Evolutionary conservation across 2,797 vertebrate species (phyloP).

Genomic region (Brotula barbata): DNA sequence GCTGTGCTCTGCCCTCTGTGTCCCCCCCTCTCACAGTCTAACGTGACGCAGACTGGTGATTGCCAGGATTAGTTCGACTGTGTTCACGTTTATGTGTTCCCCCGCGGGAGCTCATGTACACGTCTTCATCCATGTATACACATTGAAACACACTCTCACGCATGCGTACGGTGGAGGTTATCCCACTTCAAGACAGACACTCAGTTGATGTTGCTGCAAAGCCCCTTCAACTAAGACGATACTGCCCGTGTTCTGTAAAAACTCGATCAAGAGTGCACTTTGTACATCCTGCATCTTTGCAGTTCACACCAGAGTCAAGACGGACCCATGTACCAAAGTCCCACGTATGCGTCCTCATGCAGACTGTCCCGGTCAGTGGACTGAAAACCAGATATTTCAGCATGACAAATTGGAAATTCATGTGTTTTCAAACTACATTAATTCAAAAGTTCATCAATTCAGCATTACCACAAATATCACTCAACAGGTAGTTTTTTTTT

Average conservation of each 20-base stretch:
- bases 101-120: neutral
- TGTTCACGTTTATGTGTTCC: constrained; percentile 9
- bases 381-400: too few relatives aligned
- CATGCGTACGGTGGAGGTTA: neutral
- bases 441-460: too few relatives aligned
- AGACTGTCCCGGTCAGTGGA: too few relatives aligned
- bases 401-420: too few relatives aligned
- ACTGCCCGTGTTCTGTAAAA: too few relatives aligned
- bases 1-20: constrained; percentile 66
- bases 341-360: too few relatives aligned
- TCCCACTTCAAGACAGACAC: neutral
- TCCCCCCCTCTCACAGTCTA: constrained; percentile 58
- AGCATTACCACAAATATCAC: too few relatives aligned
- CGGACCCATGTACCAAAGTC: too few relatives aligned
- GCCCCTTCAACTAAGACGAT: neutral
- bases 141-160: too few relatives aligned
- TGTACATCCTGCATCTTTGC: neutral
- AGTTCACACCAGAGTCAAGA: neutral
- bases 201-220: neutral
- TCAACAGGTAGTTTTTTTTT: too few relatives aligned
- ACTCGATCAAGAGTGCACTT: too few relatives aligned
- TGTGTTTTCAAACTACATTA: too few relatives aligned
- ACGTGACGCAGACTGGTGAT: constrained; percentile 49
- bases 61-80: constrained; percentile 40
- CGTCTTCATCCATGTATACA: constrained; percentile 1